Evolutionary conservation across 2,888 invertebrate genomes (phyloP), one percentile per base, ranked within the genome.

Genomic region (Elgonia sp.): DNA sequence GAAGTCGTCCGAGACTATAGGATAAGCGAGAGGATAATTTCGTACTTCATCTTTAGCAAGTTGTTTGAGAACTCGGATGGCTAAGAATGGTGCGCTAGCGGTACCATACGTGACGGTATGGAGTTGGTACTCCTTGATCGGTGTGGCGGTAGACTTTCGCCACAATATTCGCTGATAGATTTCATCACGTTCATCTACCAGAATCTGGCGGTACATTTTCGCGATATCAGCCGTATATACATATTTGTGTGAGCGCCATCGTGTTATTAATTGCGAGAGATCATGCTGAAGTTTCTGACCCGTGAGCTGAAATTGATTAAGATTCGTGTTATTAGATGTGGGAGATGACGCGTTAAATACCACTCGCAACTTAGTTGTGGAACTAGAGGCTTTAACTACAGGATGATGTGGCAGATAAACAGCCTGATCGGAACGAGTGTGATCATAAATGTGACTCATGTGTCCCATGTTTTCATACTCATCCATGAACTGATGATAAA

Each of bases 391-490:
- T 29, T 29, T 29, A 29, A 70, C n/a, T n/a, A 70, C 70, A 0
- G 70, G 70, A 16, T 70, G 70, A 20, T 70, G 70, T 8, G 70
- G n/a, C 29, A 73, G 20, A 73, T 73, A 73, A 4, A 57, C 39
- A 4, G 12, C n/a, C n/a, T 73, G 73, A 73, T 37, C 29, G 29
- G 29, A 29, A 29, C 29, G 29, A 29, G 29, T 29, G 29, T 29
- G 37, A 55, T 53, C 60, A 46, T 8, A 46, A 8, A 75, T 62
- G 6, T 42, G 46, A 29, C 75, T 10, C 75, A 75, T 75, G 16
- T 75, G 75, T 9, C 75, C 75, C 46, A 62, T 40, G 9, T 42
- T 12, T 16, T 75, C 75, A 75, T 75, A 75, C 18, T 75, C 75
- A 8, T 1, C 10, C 62, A 75, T 62, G 46, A 75, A 75, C 37